These are phyloP conservation scores for Coelopa frigida DNA, from an alignment of 1,140 invertebrate genomes.

Conservation along the genomic window DNA sequence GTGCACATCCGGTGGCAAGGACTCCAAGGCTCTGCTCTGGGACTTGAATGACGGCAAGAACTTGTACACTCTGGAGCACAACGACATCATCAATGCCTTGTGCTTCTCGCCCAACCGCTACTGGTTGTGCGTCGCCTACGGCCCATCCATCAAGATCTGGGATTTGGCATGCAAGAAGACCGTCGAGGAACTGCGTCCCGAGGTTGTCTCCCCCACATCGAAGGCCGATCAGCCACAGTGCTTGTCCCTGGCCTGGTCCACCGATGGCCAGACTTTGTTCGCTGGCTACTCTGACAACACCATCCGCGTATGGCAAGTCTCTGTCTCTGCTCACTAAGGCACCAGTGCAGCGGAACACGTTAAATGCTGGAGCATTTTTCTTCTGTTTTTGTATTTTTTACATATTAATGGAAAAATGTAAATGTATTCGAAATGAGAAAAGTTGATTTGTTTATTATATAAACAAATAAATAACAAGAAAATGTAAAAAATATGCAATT, in stretches of 20 bases:
- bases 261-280: constrained; percentile 97
- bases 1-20: constrained; percentile 99
- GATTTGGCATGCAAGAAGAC: constrained; percentile 99
- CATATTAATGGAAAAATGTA: constrained; percentile 4
- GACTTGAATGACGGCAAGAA: constrained; percentile 99
- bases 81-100: constrained; percentile 95
- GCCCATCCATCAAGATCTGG: constrained; percentile 99
- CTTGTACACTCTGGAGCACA: constrained; percentile 96
- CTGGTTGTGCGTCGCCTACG: constrained; percentile 99
- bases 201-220: constrained; percentile 68
- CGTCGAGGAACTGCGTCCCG: constrained; percentile 95
- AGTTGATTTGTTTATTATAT: constrained; percentile 21
- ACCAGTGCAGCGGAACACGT: not conserved
- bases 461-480: constrained; percentile 20
- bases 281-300: constrained; percentile 98
- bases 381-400: constrained; percentile 2
- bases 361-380: not conserved
- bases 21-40: constrained; percentile 99
- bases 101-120: constrained; percentile 99
- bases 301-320: constrained; percentile 98
- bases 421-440: constrained; percentile 12
- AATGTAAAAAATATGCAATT: constrained; percentile 5
- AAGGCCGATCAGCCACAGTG: constrained; percentile 92
- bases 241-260: constrained; percentile 96
- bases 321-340: constrained; percentile 53